These are phyloP conservation scores for Monomorium pharaonis DNA, from an alignment of 1,140 invertebrate genomes.

Conservation along the genomic window DNA sequence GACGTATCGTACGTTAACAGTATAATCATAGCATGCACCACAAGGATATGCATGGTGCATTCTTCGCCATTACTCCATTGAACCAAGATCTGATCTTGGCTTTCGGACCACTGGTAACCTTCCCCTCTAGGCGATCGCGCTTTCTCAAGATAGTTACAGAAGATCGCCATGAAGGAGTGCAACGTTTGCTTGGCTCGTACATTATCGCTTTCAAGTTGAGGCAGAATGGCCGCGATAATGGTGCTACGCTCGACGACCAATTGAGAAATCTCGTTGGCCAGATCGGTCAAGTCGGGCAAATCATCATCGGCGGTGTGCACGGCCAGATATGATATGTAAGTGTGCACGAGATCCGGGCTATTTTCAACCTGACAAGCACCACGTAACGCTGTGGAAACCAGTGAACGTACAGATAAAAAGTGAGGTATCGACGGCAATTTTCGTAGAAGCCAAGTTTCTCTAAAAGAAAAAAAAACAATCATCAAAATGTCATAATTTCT, in stretches of 20 bases:
- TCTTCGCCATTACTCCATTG: conserved; percentile 94
- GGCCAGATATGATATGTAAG: conserved; percentile 95
- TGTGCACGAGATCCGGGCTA: conserved; percentile 92
- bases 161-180: conserved; percentile 91
- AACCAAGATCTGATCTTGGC: conserved; percentile 90
- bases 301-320: conserved; percentile 89
- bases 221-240: conserved; percentile 93
- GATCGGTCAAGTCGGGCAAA: conserved; percentile 87
- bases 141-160: conserved; percentile 91
- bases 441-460: conserved; percentile 91
- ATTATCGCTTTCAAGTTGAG: conserved; percentile 85
- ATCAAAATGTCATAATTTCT: not conserved
- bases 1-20: conserved; percentile 92
- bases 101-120: conserved; percentile 89
- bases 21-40: conserved; percentile 98
- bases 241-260: conserved; percentile 97
- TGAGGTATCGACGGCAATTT: conserved; percentile 91
- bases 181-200: conserved; percentile 87
- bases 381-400: conserved; percentile 90
- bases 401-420: conserved; percentile 88
- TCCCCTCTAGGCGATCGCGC: conserved; percentile 87
- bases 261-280: conserved; percentile 94
- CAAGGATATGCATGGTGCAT: conserved; percentile 93
- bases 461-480: conserved; percentile 68
- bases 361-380: conserved; percentile 97